A percentile compares a stretch with the other conserved stretches of the same genome.
phyloP scores from a whole-genome alignment of 2,888 invertebrate genomes.

The Drosophila mercatorum region DNA sequence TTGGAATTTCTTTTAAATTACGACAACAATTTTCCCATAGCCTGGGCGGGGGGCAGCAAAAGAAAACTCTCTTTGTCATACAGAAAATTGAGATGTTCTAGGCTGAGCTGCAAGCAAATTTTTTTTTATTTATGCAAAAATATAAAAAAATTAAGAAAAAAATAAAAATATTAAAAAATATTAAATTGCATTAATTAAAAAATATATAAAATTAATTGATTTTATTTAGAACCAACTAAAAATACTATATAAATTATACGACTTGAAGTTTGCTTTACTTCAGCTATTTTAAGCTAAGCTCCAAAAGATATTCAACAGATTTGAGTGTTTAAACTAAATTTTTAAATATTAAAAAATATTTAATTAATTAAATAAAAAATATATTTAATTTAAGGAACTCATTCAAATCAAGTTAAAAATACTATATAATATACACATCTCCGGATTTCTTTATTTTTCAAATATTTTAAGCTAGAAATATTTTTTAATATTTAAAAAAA shows the following conservation, averaged over 20 bases:
- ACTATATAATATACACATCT: too few relatives aligned
- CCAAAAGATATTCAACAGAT: too few relatives aligned
- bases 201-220: neutral
- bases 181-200: neutral
- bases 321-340: too few relatives aligned
- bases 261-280: too few relatives aligned
- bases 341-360: too few relatives aligned
- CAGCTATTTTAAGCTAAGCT: too few relatives aligned
- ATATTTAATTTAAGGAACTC: too few relatives aligned
- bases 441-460: too few relatives aligned
- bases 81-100: neutral
- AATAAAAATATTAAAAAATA: neutral
- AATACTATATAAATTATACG: neutral
- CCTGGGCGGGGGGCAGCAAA: neutral
- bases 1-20: conserved; percentile 41
- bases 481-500: neutral
- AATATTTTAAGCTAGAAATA: neutral
- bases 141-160: too few relatives aligned
- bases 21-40: conserved; percentile 12
- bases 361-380: too few relatives aligned
- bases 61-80: neutral
- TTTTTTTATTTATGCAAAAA: neutral
- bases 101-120: neutral
- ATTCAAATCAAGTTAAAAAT: too few relatives aligned
- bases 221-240: neutral